Evolutionary conservation across 2,888 invertebrate species (phyloP), one percentile per base, ranked within the genome.

Genomic region (Choristoneura rosaceana): DNA sequence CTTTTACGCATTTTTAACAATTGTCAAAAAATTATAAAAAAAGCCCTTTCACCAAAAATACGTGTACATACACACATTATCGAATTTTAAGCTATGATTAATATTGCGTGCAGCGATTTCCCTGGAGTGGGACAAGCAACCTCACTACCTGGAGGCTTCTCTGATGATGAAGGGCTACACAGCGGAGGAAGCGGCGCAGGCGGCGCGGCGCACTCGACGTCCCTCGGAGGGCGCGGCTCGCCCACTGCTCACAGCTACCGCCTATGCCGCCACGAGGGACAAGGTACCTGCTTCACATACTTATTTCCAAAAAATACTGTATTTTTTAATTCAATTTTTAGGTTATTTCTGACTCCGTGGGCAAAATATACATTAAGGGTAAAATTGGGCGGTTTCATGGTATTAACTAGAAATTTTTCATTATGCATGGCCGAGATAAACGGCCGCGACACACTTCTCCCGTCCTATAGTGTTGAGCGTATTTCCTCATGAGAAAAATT

Each of bases 121-220:
- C 88, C 93, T 94, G 94, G 94, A 94, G 93, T 94, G 94, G 94
- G 94, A 94, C 92, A 89, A 94, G 90, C 94, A 94, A 88, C 94
- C 94, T 94, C 94, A 94, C 90, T 94, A 94, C 94, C 93, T 94
- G 95, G 96, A 96, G 96, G 97, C 95, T 97, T 97, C 97, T 96
- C 97, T 96, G 97, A 97, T 96, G 97, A 97, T 96, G 97, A 97
- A 95, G 96, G 97, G 94, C 71, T 94, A 94, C 92, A 90, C 89
- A 75, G 92, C 90, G 90, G 91, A 91, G 89, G 93, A 93, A 84
- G 94, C 95, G 87, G 93, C 90, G 76, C 90, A 79, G 83, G 91
- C 89, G 81, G 91, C 91, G 83, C 82, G 79, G 78, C 87, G 89
- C 79, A 82, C 88, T 81, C 78, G 81, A 79, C 79, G 81, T 76